phyloP scores from a whole-genome alignment of 2,797 vertebrate species.

The Megaceryle alcyon region DNA sequence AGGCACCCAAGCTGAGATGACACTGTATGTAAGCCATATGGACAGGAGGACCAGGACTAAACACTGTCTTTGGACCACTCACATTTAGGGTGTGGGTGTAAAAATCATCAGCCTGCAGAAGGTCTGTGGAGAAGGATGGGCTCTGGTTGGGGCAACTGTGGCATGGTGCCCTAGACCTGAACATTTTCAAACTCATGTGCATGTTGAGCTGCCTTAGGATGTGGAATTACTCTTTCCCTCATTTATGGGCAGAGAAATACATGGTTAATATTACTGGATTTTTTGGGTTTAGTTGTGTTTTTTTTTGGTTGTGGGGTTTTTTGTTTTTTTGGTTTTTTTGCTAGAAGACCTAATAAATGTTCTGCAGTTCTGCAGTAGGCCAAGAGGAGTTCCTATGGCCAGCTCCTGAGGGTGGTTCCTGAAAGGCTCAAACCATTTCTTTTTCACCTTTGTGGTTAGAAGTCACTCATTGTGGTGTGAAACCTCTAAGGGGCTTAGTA shows the following conservation, averaged over 20 bases:
- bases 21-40: not conserved
- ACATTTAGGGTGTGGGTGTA: rapidly evolving
- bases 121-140: not conserved
- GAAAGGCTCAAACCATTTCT: not conserved
- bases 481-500: not conserved
- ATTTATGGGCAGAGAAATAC: not conserved
- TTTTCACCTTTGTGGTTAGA: not conserved
- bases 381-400: not conserved
- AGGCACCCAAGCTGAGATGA: not conserved
- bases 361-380: not conserved
- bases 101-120: not conserved
- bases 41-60: not conserved
- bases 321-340: not conserved
- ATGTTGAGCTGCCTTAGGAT: not conserved
- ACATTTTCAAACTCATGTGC: not conserved
- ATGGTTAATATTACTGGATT: not conserved
- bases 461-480: rapidly evolving
- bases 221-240: not conserved
- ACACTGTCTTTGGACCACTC: not conserved
- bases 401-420: not conserved
- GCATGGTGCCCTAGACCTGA: not conserved
- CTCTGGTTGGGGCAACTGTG: rapidly evolving
- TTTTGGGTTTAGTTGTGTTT: not conserved
- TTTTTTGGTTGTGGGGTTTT: too few relatives aligned
- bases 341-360: not conserved